Evolutionary conservation across 1,140 invertebrate genomes (phyloP), one percentile per base, ranked within the genome.

Genomic region (Neoseiulus cucumeris): DNA sequence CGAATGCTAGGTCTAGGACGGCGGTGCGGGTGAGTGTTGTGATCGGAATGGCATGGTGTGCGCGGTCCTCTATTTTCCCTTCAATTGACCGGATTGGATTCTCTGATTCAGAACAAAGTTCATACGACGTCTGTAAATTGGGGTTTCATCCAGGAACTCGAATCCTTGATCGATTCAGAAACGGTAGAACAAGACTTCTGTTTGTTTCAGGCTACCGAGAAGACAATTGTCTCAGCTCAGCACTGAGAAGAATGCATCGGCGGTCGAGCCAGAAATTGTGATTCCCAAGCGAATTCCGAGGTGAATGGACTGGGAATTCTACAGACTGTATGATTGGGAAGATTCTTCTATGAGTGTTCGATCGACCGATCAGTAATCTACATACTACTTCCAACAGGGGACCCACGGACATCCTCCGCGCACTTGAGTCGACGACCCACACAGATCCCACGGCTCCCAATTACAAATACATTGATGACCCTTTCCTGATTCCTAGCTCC

Each of bases 381-480:
- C 17, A 39, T 18, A 18, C 47, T 59, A 45, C 25, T 41, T 18
- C 28, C 55, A 30, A 42, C 22, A 79, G 88, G 70, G 79, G 82
- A 0, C 82, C 87, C 12, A 91, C 87, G 30, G 87, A 89, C 75
- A 84, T 92, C 66, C 76, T 92, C 51, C 75, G 75, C 68, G 73
- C 74, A 7, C 67, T 75, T 33, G 66, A 71, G 30, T 68, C 70
- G 33, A 75, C 74, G 25, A 68, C 75, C 29, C 64, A 64, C 59
- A 71, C 44, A 29, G 89, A 92, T 77, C 78, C 80, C 33, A 87
- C 84, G 18, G 87, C 85, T n/a, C 77, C 87, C 22, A 84, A 87
- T 74, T 92, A 87, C 73, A 87, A 87, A 74, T 93, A 83, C 74
- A 84, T 88, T 71, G 89, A 94, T 81, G 91, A 94, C 77, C 89